Base-by-base conservation (phyloP, 2,888 invertebrate species). In the Drosophila maculinotata region DNA sequence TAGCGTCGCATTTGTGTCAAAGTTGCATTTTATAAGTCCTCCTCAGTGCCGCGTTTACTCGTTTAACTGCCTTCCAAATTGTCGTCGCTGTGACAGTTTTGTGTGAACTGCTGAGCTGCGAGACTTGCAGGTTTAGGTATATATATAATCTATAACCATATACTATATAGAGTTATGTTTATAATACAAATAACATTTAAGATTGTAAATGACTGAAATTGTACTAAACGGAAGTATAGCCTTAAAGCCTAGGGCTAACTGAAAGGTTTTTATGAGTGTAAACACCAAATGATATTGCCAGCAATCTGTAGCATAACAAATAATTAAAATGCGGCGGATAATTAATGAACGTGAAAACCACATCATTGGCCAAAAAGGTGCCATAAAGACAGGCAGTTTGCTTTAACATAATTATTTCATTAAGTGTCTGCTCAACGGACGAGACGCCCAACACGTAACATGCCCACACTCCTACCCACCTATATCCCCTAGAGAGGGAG, bases 361-460 rank as follows among this genome's bases (percentile, higher is more conserved):
- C 51, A 54, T 36, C 59, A 51, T 36, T 68, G 81, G 51, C 64
- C 65, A 38, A 69, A 77, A 69, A 74, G 82, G 67, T 85, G 66
- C 66, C 33, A 39, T 51, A 63, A 60, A 52, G 44, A 36, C 59
- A 67, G 62, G 44, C 59, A 58, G 68, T 78, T 81, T 66, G 69
- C 63, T 82, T 79, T 79, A 69, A 65, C 76, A 81, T 81, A 85
- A 87, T 81, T 81, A 81, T 87, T 81, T 87, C 79, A 85, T 85
- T 81, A 87, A 79, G 87, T 75, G 79, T 67, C 64, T 67, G 64
- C 59, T 56, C 58, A 44, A 59, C 60, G 25, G 28, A 23, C 26
- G 7, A 12, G 15, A 10, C 36, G 28, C 14, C 30, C 62, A 17
- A 14, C 36, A 14, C 38, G 36, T 48, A 38, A 9, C 20, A 30